phyloP scores from a whole-genome alignment of 2,113 vertebrate genomes.

The Rutilus rutilus region DNA sequence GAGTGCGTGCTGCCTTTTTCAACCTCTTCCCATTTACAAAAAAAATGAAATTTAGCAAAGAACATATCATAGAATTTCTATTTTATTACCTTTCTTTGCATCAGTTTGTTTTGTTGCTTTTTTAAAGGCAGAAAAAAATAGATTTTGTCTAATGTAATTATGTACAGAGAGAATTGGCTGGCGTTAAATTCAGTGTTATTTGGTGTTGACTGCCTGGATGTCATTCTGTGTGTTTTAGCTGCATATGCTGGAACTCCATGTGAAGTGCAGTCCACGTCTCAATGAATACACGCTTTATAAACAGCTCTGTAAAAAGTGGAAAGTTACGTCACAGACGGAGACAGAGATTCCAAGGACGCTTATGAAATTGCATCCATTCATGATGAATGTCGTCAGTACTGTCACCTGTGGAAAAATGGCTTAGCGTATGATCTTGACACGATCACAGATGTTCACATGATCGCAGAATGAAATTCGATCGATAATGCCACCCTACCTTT shows the following conservation, averaged over 20 bases:
- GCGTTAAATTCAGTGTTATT: constrained; percentile 17
- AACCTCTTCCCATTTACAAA: constrained; percentile 23
- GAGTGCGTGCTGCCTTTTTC: constrained; percentile 56
- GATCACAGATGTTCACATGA: neutral
- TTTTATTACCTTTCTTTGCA: constrained; percentile 3
- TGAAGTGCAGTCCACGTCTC: constrained; percentile 4
- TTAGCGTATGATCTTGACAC: neutral
- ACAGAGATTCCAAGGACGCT: neutral
- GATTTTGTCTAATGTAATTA: neutral
- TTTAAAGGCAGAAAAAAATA: constrained; percentile 16
- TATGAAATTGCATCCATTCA: neutral
- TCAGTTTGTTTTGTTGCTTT: constrained; percentile 41
- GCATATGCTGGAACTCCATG: neutral
- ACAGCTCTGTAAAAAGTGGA: neutral
- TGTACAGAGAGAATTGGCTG: neutral
- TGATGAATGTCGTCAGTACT: neutral
- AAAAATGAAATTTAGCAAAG: neutral
- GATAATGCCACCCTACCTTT: neutral
- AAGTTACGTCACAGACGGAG: neutral
- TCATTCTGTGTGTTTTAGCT: constrained; percentile 4
- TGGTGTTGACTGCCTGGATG: neutral
- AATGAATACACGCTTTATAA: neutral
- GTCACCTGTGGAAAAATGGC: neutral
- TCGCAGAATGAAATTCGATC: neutral
- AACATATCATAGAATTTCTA: neutral